These are phyloP conservation scores for Bradypodion ventrale DNA, from an alignment of 2,797 vertebrate species.

Conservation along the genomic window DNA sequence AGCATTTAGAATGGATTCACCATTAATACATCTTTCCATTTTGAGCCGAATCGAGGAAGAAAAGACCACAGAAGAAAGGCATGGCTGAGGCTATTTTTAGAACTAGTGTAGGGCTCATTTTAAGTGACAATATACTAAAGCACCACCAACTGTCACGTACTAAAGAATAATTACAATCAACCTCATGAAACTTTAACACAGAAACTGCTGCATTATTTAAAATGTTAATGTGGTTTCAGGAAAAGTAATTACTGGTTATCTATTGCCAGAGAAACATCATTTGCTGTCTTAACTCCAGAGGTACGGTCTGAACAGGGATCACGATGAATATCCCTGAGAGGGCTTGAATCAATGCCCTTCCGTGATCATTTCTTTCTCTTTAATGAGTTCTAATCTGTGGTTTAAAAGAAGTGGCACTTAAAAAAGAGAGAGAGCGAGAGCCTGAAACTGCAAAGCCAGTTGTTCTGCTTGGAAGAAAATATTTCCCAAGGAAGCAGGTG, in stretches of 20 bases:
- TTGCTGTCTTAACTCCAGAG: slow-evolving; percentile 48
- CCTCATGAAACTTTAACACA: slow-evolving; percentile 67
- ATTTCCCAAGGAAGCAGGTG: neutral
- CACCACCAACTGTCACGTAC: slow-evolving; percentile 35
- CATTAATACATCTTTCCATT: slow-evolving; percentile 32
- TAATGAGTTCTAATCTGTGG: slow-evolving; percentile 3
- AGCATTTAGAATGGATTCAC: slow-evolving; percentile 30
- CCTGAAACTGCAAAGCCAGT: slow-evolving; percentile 1
- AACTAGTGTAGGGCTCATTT: slow-evolving; percentile 16
- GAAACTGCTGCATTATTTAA: slow-evolving; percentile 62
- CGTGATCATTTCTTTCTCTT: neutral
- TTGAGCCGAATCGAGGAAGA: slow-evolving; percentile 22
- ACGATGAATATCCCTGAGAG: slow-evolving; percentile 58
- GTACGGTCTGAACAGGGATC: slow-evolving; percentile 47
- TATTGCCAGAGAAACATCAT: slow-evolving; percentile 37
- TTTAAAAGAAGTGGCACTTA: neutral
- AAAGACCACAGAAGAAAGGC: slow-evolving; percentile 39
- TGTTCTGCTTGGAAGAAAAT: slow-evolving; percentile 30
- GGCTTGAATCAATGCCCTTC: slow-evolving; percentile 51
- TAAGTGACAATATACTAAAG: slow-evolving; percentile 33
- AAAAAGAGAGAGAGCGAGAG: too few species aligned
- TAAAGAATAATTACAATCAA: slow-evolving; percentile 62
- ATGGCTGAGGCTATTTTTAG: slow-evolving; percentile 58
- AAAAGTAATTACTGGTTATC: slow-evolving; percentile 64
- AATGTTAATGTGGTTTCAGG: slow-evolving; percentile 52